A percentile compares a stretch with the other conserved stretches of the same genome.
phyloP scores from a whole-genome alignment of 2,113 vertebrate genomes.

The Syrrhaptes paradoxus region DNA sequence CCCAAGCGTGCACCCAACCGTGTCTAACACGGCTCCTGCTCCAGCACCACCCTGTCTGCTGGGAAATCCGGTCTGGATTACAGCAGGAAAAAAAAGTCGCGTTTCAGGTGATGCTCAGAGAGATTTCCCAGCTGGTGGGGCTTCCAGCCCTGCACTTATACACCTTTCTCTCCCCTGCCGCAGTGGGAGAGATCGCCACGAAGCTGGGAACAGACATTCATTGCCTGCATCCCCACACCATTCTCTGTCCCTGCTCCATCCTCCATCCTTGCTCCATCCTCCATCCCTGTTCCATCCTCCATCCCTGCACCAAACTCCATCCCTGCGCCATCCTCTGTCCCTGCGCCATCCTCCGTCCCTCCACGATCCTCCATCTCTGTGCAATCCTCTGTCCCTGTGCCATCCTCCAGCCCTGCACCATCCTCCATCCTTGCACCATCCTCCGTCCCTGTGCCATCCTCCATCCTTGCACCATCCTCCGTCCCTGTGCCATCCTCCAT shows the following conservation, averaged over 20 bases:
- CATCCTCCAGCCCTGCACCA: neutral
- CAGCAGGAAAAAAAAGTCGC: neutral
- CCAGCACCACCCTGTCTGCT: neutral
- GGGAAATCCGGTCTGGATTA: neutral
- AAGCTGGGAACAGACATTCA: accelerated
- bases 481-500: too few species aligned
- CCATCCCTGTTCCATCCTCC: neutral
- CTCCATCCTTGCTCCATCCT: neutral
- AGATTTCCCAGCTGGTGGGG: neutral
- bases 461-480: too few species aligned
- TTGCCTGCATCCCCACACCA: accelerated
- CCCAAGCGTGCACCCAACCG: accelerated
- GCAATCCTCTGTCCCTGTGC: too few species aligned
- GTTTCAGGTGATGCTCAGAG: neutral
- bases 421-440: neutral
- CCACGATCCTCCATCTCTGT: too few species aligned
- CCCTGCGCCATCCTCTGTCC: too few species aligned
- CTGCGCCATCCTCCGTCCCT: too few species aligned
- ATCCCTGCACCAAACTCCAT: too few species aligned
- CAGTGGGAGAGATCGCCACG: accelerated
- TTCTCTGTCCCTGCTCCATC: accelerated
- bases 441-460: neutral
- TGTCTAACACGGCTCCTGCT: accelerated
- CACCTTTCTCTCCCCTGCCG: neutral
- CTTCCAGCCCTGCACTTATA: neutral